Evolutionary conservation across 2,888 invertebrate genomes (phyloP).

Genomic region (Idaea aversata): DNA sequence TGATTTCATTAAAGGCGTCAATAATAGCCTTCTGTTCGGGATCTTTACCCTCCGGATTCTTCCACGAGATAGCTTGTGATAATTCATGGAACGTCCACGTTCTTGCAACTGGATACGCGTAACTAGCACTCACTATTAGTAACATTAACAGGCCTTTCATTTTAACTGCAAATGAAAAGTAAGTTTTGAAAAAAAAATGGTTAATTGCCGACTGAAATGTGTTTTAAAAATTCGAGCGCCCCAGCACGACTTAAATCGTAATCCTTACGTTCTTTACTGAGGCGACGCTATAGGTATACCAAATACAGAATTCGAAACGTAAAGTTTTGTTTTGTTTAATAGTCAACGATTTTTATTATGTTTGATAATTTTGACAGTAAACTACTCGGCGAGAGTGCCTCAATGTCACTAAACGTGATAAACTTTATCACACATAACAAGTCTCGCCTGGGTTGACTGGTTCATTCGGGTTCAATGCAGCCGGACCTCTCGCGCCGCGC

Average conservation of each 20-base stretch:
- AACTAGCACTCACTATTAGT: slow-evolving; percentile 37
- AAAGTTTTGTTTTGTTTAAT: too few relatives aligned
- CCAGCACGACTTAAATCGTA: neutral
- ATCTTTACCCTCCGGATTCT: slow-evolving; percentile 30
- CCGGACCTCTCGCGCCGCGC: too few relatives aligned
- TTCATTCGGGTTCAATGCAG: too few relatives aligned
- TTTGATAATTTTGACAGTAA: neutral
- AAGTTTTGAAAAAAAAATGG: neutral
- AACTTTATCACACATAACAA: neutral
- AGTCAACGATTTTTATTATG: too few relatives aligned
- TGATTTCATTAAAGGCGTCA: slow-evolving; percentile 33
- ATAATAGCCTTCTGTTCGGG: slow-evolving; percentile 32
- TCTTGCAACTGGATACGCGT: slow-evolving; percentile 28
- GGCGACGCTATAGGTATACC: too few relatives aligned
- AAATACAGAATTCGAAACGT: too few relatives aligned
- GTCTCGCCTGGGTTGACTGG: too few relatives aligned
- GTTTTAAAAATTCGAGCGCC: neutral
- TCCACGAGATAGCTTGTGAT: neutral
- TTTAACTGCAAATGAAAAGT: neutral
- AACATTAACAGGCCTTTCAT: slow-evolving; percentile 4
- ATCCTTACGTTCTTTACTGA: too few relatives aligned
- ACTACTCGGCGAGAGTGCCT: neutral
- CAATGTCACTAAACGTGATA: neutral
- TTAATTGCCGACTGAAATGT: neutral
- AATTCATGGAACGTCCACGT: slow-evolving; percentile 44